phyloP scores from a whole-genome alignment of 1,140 invertebrate species.

The Drosophila lini region DNA sequence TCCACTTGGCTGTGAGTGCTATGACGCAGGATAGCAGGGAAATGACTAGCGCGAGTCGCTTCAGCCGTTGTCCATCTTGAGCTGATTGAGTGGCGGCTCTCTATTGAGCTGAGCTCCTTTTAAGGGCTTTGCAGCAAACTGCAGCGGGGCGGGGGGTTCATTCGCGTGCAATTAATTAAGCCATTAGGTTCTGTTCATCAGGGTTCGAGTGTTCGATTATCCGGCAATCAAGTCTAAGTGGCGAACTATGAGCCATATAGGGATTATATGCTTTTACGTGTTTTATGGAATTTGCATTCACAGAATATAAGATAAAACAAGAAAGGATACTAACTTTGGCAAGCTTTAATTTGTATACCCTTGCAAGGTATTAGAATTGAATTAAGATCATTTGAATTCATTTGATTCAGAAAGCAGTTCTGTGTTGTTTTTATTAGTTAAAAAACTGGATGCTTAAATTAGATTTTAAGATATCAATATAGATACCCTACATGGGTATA shows the following conservation, averaged over 20 bases:
- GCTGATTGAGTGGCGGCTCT: slow-evolving; percentile 46
- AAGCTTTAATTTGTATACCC: too few relatives aligned
- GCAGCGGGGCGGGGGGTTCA: neutral
- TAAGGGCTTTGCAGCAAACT: neutral
- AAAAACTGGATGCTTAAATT: too few relatives aligned
- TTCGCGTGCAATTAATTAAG: slow-evolving; percentile 50
- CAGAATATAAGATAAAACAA: neutral
- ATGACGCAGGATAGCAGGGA: slow-evolving; percentile 27
- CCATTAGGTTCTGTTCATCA: slow-evolving; percentile 33
- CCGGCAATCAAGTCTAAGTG: neutral
- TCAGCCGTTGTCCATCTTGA: slow-evolving; percentile 29
- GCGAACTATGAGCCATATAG: neutral
- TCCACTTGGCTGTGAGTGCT: slow-evolving; percentile 45
- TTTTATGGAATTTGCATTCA: neutral
- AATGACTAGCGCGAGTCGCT: slow-evolving; percentile 26
- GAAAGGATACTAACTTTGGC: too few relatives aligned
- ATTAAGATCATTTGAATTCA: too few relatives aligned
- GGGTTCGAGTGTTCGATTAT: neutral
- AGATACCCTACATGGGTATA: too few relatives aligned
- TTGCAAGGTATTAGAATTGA: too few relatives aligned
- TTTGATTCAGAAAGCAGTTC: too few relatives aligned
- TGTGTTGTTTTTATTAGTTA: too few relatives aligned
- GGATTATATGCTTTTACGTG: neutral
- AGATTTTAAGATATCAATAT: too few relatives aligned
- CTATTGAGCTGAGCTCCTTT: slow-evolving; percentile 25